Percentiles rank a stretch among this genome's conserved stretches.
Evolutionary conservation across 2,888 invertebrate genomes (phyloP).

Genomic region (Hemistola chrysoprasaria): DNA sequence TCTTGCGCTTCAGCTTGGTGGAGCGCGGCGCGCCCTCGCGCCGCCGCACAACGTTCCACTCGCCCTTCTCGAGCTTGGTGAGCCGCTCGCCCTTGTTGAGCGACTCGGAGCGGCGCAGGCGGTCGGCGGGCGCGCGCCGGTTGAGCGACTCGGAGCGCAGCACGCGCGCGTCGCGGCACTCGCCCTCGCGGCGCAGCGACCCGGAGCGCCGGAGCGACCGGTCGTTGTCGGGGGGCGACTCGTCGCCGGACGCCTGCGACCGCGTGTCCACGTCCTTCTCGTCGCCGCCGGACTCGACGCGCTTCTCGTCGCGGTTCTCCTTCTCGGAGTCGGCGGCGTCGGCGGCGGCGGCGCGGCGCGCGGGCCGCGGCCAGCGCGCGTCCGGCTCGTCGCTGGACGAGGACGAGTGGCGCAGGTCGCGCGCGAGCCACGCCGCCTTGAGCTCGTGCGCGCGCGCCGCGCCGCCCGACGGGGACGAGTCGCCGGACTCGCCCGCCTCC

Average conservation of each 20-base stretch:
- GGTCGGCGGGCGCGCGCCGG: constrained; percentile 60
- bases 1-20: constrained; percentile 87
- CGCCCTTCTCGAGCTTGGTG: constrained; percentile 87
- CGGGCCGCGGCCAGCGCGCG: constrained; percentile 36
- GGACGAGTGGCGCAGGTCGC: constrained; percentile 63
- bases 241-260: constrained; percentile 76
- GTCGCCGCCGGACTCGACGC: constrained; percentile 33
- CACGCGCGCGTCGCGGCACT: constrained; percentile 74
- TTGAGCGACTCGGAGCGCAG: constrained; percentile 84
- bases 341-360: constrained; percentile 36
- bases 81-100: constrained; percentile 51
- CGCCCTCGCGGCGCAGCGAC: constrained; percentile 78
- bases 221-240: constrained; percentile 69
- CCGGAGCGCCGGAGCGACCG: constrained; percentile 79
- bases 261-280: constrained; percentile 90
- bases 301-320: constrained; percentile 57
- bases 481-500: constrained; percentile 53
- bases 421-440: constrained; percentile 73
- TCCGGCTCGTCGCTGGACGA: constrained; percentile 59
- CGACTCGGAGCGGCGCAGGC: constrained; percentile 41
- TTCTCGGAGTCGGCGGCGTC: constrained; percentile 68
- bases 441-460: constrained; percentile 63
- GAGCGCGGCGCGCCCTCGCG: constrained; percentile 82
- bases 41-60: constrained; percentile 85
- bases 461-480: constrained; percentile 51